Evolutionary conservation across 1,140 invertebrate genomes (phyloP).

Genomic region (Drosophila obscura): DNA sequence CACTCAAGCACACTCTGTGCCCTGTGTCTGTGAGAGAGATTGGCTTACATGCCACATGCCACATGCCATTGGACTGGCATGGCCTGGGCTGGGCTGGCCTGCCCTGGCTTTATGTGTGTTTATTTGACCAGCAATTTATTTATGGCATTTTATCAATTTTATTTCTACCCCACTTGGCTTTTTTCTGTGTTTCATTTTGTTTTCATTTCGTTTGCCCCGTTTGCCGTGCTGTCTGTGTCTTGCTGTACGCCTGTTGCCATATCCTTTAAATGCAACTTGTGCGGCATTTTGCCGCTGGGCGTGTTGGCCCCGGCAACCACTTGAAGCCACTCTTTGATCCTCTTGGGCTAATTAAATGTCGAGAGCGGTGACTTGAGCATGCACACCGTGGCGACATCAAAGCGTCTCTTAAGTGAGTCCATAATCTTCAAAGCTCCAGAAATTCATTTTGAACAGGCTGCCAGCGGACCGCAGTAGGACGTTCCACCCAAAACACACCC

Average conservation of each 20-base stretch:
- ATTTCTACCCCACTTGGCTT: constrained; percentile 27
- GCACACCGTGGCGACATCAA: constrained; percentile 71
- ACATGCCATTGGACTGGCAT: not conserved
- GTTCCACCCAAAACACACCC: constrained; percentile 35
- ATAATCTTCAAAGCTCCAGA: constrained; percentile 83
- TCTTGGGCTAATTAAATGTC: constrained; percentile 69
- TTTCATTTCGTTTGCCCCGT: constrained; percentile 6
- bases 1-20: not conserved
- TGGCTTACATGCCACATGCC: constrained; percentile 29
- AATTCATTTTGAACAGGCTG: constrained; percentile 73
- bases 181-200: not conserved
- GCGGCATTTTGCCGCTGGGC: constrained; percentile 33
- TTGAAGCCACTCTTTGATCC: constrained; percentile 68
- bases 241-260: constrained; percentile 76
- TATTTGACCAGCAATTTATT: constrained; percentile 78
- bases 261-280: constrained; percentile 83
- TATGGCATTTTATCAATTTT: constrained; percentile 72
- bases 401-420: constrained; percentile 75
- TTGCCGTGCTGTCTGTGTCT: not conserved
- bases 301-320: constrained; percentile 36
- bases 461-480: constrained; percentile 43
- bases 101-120: constrained; percentile 28
- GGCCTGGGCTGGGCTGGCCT: not conserved
- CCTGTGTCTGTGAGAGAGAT: constrained; percentile 16
- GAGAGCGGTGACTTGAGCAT: constrained; percentile 59